Base-by-base conservation (phyloP, 2,113 vertebrate species). In the Otocyon megalotis region DNA sequence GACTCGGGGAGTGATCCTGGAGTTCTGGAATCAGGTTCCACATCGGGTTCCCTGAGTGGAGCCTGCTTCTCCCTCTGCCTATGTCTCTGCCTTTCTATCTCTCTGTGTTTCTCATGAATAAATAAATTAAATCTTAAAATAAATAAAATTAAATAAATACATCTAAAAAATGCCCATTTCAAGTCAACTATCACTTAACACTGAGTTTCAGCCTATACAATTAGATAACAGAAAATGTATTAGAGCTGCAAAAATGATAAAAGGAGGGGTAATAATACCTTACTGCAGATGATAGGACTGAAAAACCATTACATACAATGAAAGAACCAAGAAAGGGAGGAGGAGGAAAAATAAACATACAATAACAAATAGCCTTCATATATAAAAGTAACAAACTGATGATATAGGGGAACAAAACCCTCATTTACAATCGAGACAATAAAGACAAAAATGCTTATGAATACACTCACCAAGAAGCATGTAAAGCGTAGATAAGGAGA, bases 391-490 rank as follows among this genome's bases (percentile, higher is more conserved):
- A 92, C 35, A 60, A 48, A 17, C 22, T 60, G 24, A 48, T 16
- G 22, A 35, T 79, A 43, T 28, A 81, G 92, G 28, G 50, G 20
- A 89, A 85, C 69, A 74, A 77, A 88, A 24, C 85, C 16, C 53
- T 81, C 84, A 85, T 74, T 74, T 81, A 67, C 24, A 86, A 90
- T 32, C 62, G 3, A 95, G 80, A 89, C 28, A 77, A 43, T 54
- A 48, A 90, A 93, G n/a, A 91, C 62, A 62, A 79, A 79, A 95
- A n/a, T n/a, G 71, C 28, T 79, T 30, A 65, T 13, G 63, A 80
- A 85, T 76, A 81, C 71, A 88, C 35, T 74, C 65, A 81, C 28
- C 48, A 95, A 88, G 60, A 88, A 69, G 35, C 0, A 22, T 11
- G 17, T 62, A 93, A 86, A 90, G 11, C 11, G 0, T 6, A 86